Evolutionary conservation across 2,113 vertebrate species (phyloP).

Genomic region (Rhegmatorhina hoffmannsi): DNA sequence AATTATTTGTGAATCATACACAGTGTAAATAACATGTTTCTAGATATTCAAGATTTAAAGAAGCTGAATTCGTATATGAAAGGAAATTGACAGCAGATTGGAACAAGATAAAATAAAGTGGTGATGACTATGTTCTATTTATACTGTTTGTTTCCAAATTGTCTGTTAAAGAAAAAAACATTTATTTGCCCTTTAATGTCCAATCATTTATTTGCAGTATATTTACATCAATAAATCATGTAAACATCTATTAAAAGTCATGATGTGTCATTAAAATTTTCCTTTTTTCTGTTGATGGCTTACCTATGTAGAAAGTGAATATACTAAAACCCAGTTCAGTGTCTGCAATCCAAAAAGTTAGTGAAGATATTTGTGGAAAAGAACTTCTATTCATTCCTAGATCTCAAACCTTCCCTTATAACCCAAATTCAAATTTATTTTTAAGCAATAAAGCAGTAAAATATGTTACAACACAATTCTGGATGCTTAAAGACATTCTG

Average conservation of each 20-base stretch:
- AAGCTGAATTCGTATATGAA: constrained; percentile 70
- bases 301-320: background rate
- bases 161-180: constrained; percentile 57
- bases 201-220: constrained; percentile 68
- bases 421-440: background rate
- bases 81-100: constrained; percentile 59
- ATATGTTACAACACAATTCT: background rate
- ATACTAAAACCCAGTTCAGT: background rate
- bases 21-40: constrained; percentile 76
- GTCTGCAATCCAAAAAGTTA: background rate
- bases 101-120: constrained; percentile 65
- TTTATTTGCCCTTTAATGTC: constrained; percentile 72
- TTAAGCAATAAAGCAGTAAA: background rate
- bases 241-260: constrained; percentile 32
- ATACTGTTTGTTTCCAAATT: constrained; percentile 63
- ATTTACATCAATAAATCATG: constrained; percentile 81
- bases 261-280: background rate
- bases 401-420: background rate
- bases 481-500: background rate
- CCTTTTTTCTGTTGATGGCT: background rate
- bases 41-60: constrained; percentile 59
- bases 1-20: constrained; percentile 48
- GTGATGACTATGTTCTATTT: constrained; percentile 69
- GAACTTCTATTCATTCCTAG: background rate
- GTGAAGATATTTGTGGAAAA: background rate